Base-by-base conservation (phyloP, 2,888 invertebrate species). In the Cyrtodaria siliqua region DNA sequence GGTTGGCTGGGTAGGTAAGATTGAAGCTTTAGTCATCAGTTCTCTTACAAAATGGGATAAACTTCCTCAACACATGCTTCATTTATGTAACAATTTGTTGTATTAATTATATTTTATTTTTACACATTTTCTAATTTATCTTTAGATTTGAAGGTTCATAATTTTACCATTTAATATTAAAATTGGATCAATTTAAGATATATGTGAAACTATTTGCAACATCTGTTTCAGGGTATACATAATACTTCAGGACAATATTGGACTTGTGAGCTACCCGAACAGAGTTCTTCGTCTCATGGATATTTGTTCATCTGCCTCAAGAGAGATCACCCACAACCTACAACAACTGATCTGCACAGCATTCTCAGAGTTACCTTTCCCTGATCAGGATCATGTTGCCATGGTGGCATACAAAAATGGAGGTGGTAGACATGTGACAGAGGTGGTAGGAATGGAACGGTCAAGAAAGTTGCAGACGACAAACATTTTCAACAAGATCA, bases 401-500 rank as follows among this genome's bases (percentile, higher is more conserved):
- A 61, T 56, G 60, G 33, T 64, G 56, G 61, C 60, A 16, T 70
- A 76, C 50, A 47, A 53, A 6, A 40, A 24, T 6, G 57, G 6
- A 18, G 40, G 33, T 33, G 33, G 6, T 8, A 40, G 26, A n/a
- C 50, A 38, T 27, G 2, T 12, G 4, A 40, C 50, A 18, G 33
- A 33, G 14, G 18, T 9, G 23, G 24, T 62, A 14, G 50, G 50
- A 38, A 49, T 60, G 49, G 20, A 20, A 9, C 16, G 27, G 3
- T n/a, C 23, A 33, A 20, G 38, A 8, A 38, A 8, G 4, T 33
- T 18, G 23, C 50, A 62, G 62, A 38, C 71, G 42, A 71, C 74
- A 1, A 52, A 62, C 26, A 26, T 66, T 3, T 79, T 75, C 24
- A 79, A 79, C 60, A 74, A 73, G 63, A 57, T 79, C 9, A 79